Conservation (phyloP, 2,113 vertebrate species). For the Pelobates fuscus region DNA sequence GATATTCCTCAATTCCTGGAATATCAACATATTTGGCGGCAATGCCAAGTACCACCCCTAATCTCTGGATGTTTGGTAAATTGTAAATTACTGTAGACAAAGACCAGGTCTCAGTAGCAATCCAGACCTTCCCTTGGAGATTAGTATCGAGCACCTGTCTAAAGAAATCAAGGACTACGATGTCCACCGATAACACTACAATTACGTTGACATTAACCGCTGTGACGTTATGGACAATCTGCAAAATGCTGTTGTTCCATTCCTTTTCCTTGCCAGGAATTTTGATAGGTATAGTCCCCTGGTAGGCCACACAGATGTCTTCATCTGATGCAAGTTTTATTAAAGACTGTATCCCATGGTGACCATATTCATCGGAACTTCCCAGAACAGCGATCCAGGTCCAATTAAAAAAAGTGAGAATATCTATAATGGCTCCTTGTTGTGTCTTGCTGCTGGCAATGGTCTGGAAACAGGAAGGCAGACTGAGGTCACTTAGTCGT, state of each 20-base stretch:
- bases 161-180: constrained; percentile 65
- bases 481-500: constrained; percentile 67
- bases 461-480: constrained; percentile 76
- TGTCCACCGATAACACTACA: constrained; percentile 72
- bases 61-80: constrained; percentile 61
- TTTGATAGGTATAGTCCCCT: constrained; percentile 67
- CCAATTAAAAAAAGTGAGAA: constrained; percentile 72
- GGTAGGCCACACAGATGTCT: constrained; percentile 75
- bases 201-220: constrained; percentile 68
- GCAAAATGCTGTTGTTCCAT: constrained; percentile 53
- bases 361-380: constrained; percentile 76
- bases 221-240: constrained; percentile 62
- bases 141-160: constrained; percentile 64
- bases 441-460: constrained; percentile 76
- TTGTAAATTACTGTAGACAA: constrained; percentile 62
- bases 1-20: constrained; percentile 62
- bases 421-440: constrained; percentile 67
- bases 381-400: constrained; percentile 76
- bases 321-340: constrained; percentile 45
- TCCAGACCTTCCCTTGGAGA: constrained; percentile 73
- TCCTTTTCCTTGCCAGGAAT: too few relatives aligned
- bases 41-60: constrained; percentile 77
- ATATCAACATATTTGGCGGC: constrained; percentile 62
- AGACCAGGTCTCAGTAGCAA: constrained; percentile 80
- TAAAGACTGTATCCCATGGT: constrained; percentile 67